Base-by-base conservation (phyloP, 2,113 vertebrate genomes). In the Vimba vimba region DNA sequence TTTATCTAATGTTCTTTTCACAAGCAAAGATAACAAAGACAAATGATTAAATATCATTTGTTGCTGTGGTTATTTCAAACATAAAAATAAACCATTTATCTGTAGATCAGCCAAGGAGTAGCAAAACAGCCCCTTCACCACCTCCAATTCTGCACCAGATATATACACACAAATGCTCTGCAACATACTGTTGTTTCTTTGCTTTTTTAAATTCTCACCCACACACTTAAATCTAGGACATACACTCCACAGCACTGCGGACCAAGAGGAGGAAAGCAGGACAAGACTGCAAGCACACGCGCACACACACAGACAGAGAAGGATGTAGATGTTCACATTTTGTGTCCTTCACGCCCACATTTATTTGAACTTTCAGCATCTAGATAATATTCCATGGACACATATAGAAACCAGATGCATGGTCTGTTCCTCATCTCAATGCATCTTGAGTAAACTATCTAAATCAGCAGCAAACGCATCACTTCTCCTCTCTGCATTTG, bases 211-310 rank as follows among this genome's bases (percentile, higher is more conserved):
- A 69, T 69, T 81, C 77, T 87, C 85, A 85, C 88, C 88, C 88
- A 89, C 88, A 82, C 89, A 88, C 85, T 85, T 52, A 88, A 87
- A 90, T 90, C 89, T 90, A 90, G 89, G 89, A 79, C 89, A 90
- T 79, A 86, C 59, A 87, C 81, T 87, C 75, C 88, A 66, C 79
- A 85, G 82, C 83, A 90, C 77, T 86, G 87, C 83, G 83, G 89
- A 90, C 87, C 86, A 50, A 85, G 64, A 83, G 80, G 9, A 88
- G 75, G 30, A 89, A 90, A 90, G 83, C 85, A 90, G 89, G 89
- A 86, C 89, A 89, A 39, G 55, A 71, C 79, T 83, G 74, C 73
- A 77, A 2, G 78, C 62, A 30, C 23, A 69, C 82, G 52, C 50
- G 52, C 59, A 45, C 62, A 74, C 80, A 75, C 45, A 62, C 52